Base-by-base conservation (phyloP, 2,113 vertebrate genomes). In the Cathartes aura region DNA sequence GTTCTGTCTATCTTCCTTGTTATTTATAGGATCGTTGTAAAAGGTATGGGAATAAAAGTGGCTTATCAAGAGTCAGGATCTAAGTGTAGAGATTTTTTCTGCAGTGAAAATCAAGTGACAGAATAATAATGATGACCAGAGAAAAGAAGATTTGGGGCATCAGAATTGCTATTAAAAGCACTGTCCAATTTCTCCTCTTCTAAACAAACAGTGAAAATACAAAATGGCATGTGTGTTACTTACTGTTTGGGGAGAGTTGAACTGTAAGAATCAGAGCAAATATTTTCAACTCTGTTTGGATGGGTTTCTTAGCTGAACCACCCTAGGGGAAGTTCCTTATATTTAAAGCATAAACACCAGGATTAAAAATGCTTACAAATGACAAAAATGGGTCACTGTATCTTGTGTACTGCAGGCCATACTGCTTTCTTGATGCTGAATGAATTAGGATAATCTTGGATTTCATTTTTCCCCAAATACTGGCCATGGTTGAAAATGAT, bases 351-450 rank as follows among this genome's bases (percentile, higher is more conserved):
- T 85, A 97, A 97, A 96, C 89, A 97, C 83, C 81, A 95, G 87
- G 96, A 97, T 96, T 97, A 96, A 95, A 96, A 96, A 95, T 95
- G 81, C 87, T 95, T 91, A 90, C 83, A 96, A 96, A 96, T 94
- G 91, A 97, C 95, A 97, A 97, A 97, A 97, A 94, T 96, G 73
- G 96, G 94, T 96, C 96, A 94, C 87, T 91, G 81, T 95, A 96
- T 97, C 94, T 96, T 95, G 81, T 94, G 93, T 91, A 89, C 91
- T 96, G 81, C 93, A 95, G 89, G 94, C 76, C 89, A 91, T 87
- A 40, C 53, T 79, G 76, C 84, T 91, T 95, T 93, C 76, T 91
- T 73, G 70, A 85, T 76, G 62, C 70, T 80, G 76, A 95, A 94
- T 93, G 87, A 96, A 95, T 94, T 75, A 96, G 81, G 84, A 96